Evolutionary conservation across 2,888 invertebrate species (phyloP).

Genomic region (Entomobrya multifasciata): DNA sequence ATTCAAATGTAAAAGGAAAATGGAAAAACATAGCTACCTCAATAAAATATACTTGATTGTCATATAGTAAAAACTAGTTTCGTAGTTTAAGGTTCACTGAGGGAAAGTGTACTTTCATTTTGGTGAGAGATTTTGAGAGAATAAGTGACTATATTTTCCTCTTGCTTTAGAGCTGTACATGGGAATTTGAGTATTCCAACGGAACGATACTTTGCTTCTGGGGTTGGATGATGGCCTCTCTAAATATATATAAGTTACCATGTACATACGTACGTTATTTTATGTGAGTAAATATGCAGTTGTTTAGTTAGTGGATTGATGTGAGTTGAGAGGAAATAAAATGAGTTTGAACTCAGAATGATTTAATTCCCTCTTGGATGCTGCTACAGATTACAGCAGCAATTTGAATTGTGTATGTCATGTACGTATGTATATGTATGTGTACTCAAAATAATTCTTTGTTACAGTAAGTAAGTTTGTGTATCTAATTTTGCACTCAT

Average conservation of each 20-base stretch:
- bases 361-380: conserved; percentile 43
- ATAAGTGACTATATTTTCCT: background rate
- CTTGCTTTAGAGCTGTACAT: background rate
- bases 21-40: background rate
- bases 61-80: background rate
- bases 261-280: conserved; percentile 16
- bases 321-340: conserved; percentile 48
- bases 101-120: conserved; percentile 12
- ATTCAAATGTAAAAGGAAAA: background rate
- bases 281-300: conserved; percentile 31
- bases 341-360: conserved; percentile 46
- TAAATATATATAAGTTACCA: background rate
- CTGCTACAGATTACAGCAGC: background rate
- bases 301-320: conserved; percentile 35
- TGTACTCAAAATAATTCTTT: background rate
- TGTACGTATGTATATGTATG: background rate
- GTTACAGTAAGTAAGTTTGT: conserved; percentile 20
- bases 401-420: background rate
- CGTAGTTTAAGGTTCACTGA: background rate
- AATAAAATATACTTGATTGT: too few relatives aligned
- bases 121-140: background rate
- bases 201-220: background rate
- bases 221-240: background rate
- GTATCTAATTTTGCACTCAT: conserved; percentile 32
- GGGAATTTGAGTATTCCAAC: background rate